Evolutionary conservation across 2,888 invertebrate species (phyloP), one percentile per base, ranked within the genome.

Genomic region (Entomobrya proxima): DNA sequence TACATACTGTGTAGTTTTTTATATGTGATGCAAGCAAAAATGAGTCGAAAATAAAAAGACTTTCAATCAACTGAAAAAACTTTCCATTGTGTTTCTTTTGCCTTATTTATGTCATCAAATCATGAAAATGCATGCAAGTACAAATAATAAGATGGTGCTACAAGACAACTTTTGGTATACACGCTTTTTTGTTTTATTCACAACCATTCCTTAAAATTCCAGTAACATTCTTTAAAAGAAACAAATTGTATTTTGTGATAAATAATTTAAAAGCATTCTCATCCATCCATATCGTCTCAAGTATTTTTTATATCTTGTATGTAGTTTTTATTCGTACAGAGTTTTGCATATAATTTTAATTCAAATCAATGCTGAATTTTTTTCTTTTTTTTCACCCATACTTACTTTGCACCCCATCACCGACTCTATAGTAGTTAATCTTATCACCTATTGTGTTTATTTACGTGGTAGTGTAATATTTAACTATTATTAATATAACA

Each of bases 171-270:
- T 44, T 75, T 80, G 2, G 80, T 58, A 74, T 82, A 74, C 81
- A 82, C 81, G 75, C 37, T 82, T 82, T 77, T 80, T 52, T 35
- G 69, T 75, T 82, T 82, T 82, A 82, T 82, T 82, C 81, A 82
- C 81, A 82, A 82, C 81, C 81, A 82, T 80, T 35, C 78, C 61
- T 61, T 61, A 13, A 79, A 50, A 61, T 64, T 80, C 67, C 80
- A 80, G 52, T 82, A 82, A 74, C 81, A 82, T 82, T 82, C 81
- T 44, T 75, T 11, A 24, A 61, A 82, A 58, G 61, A 75, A 78
- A 78, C 50, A 61, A 55, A 13, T 37, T 40, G 9, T 24, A 35
- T 32, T 32, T 64, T 78, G 61, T 69, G 69, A 69, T 64, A 69
- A 69, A 69, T 47, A 69, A 69, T 69, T 69, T 44, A 27, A 40